Conservation (phyloP, 2,888 invertebrate species). For the Formica aserva region DNA sequence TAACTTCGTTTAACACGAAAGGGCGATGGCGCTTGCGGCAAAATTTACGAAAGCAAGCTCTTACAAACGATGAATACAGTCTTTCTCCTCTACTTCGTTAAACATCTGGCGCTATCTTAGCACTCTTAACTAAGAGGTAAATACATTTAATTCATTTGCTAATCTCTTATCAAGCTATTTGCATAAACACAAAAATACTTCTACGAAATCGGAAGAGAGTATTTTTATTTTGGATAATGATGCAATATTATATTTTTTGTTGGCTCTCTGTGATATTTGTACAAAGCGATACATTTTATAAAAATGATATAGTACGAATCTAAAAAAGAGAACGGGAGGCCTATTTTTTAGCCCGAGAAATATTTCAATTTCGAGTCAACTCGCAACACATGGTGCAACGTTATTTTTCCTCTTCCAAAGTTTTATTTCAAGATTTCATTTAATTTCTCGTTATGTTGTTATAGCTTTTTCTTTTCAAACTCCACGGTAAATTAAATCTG, state of each 20-base stretch:
- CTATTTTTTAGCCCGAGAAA: not conserved
- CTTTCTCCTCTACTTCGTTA: not conserved
- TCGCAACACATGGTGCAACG: not conserved
- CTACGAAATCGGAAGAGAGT: not conserved
- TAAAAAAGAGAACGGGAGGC: not conserved
- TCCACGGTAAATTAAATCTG: conserved; percentile 39
- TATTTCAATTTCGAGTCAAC: not conserved
- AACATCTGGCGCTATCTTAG: not conserved
- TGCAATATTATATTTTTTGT: not conserved
- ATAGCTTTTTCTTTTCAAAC: conserved; percentile 22
- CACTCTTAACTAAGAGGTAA: not conserved
- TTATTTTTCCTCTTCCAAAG: not conserved
- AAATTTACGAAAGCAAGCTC: conserved; percentile 57
- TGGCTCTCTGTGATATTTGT: not conserved
- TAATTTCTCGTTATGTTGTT: conserved; percentile 2
- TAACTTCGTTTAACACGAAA: conserved; percentile 64
- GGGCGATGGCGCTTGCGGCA: conserved; percentile 28
- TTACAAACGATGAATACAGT: conserved; percentile 2
- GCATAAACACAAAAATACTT: not conserved
- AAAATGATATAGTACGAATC: not conserved
- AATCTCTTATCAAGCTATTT: not conserved
- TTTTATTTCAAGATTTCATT: conserved; percentile 24
- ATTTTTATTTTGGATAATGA: not conserved
- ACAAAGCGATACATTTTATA: not conserved
- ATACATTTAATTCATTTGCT: not conserved